Evolutionary conservation across 2,888 invertebrate species (phyloP), one percentile per base, ranked within the genome.

Genomic region (Prionchulus punctatus): DNA sequence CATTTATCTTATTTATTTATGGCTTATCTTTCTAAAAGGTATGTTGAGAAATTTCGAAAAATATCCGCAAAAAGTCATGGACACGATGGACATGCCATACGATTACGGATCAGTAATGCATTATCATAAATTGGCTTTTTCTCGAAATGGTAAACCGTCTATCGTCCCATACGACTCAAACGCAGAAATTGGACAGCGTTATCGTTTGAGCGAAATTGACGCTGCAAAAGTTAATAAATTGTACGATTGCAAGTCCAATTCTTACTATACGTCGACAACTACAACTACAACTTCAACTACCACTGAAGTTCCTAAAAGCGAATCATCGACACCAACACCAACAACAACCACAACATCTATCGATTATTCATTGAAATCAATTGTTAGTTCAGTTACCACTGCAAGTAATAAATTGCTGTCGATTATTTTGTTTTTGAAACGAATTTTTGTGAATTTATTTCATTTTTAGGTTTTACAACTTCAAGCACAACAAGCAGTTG

Each of bases 41-140:
- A 73, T 73, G 63, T 67, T 73, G 64, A 64, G 72, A 42, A 77
- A 78, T 62, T 78, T 78, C 62, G 71, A 73, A 53, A 76, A 75
- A 62, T 74, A 76, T 54, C 68, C 70, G 2, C 58, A 64, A 28
- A 68, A 71, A 59, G 66, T 68, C 53, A 71, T 75, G 48, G 73
- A 73, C 53, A 72, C 74, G 1, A 70, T 75, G 28, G 71, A 70
- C 52, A 82, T 81, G 68, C 81, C 81, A 57, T 86, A 86, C 65
- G 85, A 85, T 69, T 85, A 81, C 67, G 80, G 81, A 60, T 82
- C 82, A 15, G 81, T 85, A 31, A 84, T 85, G 84, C 86, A 86
- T 69, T 86, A 86, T 64, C 74, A 75, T 58, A 71, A 71, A 30
- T 70, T 73, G 61, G 76, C 76, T 15, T 78, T 78, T 63, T 74